Base-by-base conservation (phyloP, 2,113 vertebrate species). In the Parotia lawesii region DNA sequence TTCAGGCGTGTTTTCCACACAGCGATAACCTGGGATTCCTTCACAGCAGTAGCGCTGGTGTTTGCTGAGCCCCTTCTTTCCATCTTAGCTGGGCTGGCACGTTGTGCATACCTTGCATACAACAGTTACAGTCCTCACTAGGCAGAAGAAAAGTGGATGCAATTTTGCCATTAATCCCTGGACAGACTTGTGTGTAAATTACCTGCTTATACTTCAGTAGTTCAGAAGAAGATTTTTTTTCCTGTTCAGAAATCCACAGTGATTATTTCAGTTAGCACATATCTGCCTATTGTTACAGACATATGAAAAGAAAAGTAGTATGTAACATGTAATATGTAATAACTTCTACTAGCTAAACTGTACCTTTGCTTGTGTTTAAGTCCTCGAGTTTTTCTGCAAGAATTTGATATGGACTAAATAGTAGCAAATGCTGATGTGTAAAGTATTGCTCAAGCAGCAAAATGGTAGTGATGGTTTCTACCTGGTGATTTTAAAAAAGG, bases 401-500 rank as follows among this genome's bases (percentile, higher is more conserved):
- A 87, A 94, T 94, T 56, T 65, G 20, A 25, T 70, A 24, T 16
- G 13, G n/a, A 57, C 91, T 77, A 88, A 86, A 80, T 64, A 65
- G 25, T 83, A 95, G 86, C 79, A 95, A 96, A 94, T 66, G 42
- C 84, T 84, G 82, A 80, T 22, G 13, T 21, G 6, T 54, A 23
- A 29, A 33, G 58, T 85, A 51, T 78, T 90, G 38, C 86, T 93
- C 82, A 48, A 89, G 47, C 61, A 93, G 79, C 72, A 88, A 35
- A 95, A 94, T 79, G 66, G 48, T 92, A 94, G 87, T 11, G 58
- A 57, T n/a, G 10, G 50, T 77, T 92, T 95, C 90, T 89, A 82
- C 51, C 78, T 94, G 62, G n/a, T 60, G 80, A 76, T 45, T 82
- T 87, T 35, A 22, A 92, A 77, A 79, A 69, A 74, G 37, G 73